Evolutionary conservation across 2,888 invertebrate genomes (phyloP).

Genomic region (Phaonia tiefii): DNA sequence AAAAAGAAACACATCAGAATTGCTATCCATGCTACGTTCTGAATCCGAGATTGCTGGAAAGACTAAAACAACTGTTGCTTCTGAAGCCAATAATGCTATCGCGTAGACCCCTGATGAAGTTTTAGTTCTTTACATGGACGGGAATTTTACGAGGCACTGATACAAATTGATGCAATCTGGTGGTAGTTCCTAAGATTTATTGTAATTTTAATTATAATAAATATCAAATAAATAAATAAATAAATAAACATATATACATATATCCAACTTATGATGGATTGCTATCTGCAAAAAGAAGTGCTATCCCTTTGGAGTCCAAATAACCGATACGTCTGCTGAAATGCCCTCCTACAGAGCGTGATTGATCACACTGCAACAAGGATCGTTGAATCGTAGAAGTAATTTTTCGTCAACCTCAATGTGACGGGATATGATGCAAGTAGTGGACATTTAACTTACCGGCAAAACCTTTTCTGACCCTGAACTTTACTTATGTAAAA

Average conservation of each 20-base stretch:
- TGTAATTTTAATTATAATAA: no score
- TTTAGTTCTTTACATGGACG: no score
- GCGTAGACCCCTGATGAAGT: not conserved
- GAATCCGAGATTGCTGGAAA: constrained; percentile 1
- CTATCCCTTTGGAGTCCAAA: not conserved
- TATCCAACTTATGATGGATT: constrained; percentile 4
- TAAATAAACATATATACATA: not conserved
- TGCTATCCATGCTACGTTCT: constrained; percentile 19
- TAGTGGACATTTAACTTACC: constrained; percentile 36
- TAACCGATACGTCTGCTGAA: constrained; percentile 22
- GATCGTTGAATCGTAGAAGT: no score
- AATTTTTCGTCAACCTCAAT: constrained; percentile 29
- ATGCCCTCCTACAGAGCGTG: constrained; percentile 24
- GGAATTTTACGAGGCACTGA: no score
- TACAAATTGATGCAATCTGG: not conserved
- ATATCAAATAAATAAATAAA: no score
- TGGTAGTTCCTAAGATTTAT: no score
- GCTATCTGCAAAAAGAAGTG: not conserved
- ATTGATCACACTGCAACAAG: constrained; percentile 39
- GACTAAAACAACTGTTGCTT: constrained; percentile 21
- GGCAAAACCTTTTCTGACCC: constrained; percentile 34
- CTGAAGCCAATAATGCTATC: not conserved
- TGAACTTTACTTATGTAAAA: no score
- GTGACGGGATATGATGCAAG: constrained; percentile 22
- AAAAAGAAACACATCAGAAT: constrained; percentile 33